Base-by-base conservation (phyloP, 2,797 vertebrate species). In the Cyclopterus lumpus region DNA sequence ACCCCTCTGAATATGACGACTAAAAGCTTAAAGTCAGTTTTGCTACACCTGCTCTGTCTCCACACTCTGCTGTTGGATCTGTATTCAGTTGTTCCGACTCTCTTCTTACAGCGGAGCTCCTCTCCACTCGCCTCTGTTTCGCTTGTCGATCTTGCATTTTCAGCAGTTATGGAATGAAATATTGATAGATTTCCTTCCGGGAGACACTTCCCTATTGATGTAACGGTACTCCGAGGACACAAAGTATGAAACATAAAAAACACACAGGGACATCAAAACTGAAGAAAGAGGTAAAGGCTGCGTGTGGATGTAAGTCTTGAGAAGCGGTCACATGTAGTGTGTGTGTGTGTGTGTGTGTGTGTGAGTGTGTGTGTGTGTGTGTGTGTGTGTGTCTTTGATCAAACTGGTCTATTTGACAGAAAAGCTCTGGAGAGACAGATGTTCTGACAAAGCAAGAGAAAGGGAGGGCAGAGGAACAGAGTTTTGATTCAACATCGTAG, bases 231-330 rank as follows among this genome's bases (percentile, higher is more conserved):
- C 73, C 86, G 81, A 86, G 89, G 86, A 89, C 89, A 82, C 81
- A 83, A 82, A 80, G 82, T 75, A 71, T 58, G 75, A 87, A 88
- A 87, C 71, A 83, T 80, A 87, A 90, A 88, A 78, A 61, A 82
- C 77, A 83, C 71, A 71, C 68, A 60, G 80, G 71, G 61, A 68
- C 59, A 40, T 8, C 0, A 22, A 78, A 80, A 72, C 38, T 4
- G 26, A 74, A 68, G 54, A 81, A 38, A 67, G 70, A 69, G 65
- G 64, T 60, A 53, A 74, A 79, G 34, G n/a, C 67, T 72, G 61
- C 53, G 62, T 30, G 58, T 28, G 54, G 70, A 73, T 58, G 58
- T 28, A 68, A 65, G 49, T 51, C 60, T 55, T 18, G 34, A 61
- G 57, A 71, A 75, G 55, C 38, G 1, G 54, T 77, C 78, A 51